A percentile compares a stretch with the other conserved stretches of the same genome.
Evolutionary conservation across 2,113 vertebrate genomes (phyloP).

Genomic region (Dicerorhinus sumatrensis): DNA sequence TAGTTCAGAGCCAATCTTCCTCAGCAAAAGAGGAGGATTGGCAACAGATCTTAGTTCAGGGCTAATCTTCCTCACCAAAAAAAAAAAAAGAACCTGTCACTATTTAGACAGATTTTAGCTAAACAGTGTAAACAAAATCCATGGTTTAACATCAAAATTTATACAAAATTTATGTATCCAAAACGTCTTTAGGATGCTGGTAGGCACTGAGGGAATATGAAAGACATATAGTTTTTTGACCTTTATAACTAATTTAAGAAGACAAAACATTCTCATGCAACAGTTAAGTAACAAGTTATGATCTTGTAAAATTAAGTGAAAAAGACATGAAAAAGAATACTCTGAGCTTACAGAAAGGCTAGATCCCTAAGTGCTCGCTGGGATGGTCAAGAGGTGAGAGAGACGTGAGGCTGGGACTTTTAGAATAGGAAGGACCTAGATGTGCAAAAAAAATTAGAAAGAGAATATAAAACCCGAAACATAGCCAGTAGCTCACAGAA

Average conservation of each 20-base stretch:
- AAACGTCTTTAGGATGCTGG: not conserved
- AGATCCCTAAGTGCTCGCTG: not conserved
- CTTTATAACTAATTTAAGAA: not conserved
- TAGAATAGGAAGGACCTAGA: not conserved
- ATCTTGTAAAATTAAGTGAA: not conserved
- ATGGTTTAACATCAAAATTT: not conserved
- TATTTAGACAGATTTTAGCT: not conserved
- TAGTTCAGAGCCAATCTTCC: no score
- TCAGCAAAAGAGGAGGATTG: no score
- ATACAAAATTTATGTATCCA: no score
- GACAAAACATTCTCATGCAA: not conserved
- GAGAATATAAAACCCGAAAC: not conserved
- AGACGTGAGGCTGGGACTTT: not conserved
- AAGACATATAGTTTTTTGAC: not conserved
- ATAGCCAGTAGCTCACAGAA: not conserved
- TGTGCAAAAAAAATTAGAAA: not conserved
- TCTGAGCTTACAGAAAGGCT: not conserved
- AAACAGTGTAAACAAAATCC: not conserved
- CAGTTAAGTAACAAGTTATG: not conserved
- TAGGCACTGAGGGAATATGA: not conserved
- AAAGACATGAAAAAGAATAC: not conserved
- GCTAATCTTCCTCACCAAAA: no score
- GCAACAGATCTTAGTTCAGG: no score
- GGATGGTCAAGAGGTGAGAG: not conserved
- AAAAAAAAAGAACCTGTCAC: not conserved